A percentile compares a stretch with the other conserved stretches of the same genome.
These are phyloP conservation scores for Cephus rjabovi DNA, from an alignment of 2,888 invertebrate genomes.

Conservation along the genomic window DNA sequence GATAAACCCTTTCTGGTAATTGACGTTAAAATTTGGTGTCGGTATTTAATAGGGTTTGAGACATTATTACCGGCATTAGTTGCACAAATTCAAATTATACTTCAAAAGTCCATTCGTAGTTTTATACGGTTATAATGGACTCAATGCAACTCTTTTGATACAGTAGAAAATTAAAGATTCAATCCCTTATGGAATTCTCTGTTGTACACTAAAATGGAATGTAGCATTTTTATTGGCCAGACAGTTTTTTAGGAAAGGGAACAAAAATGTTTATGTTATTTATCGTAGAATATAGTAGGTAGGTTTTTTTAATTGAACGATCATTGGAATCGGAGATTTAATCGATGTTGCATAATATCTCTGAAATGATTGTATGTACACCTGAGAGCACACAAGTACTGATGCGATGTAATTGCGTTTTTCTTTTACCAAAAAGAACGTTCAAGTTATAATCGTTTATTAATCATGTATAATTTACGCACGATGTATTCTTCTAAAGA, in stretches of 20 bases:
- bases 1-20: background rate
- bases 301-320: conserved; percentile 37
- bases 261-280: conserved; percentile 39
- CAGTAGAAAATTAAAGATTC: conserved; percentile 19
- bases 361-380: conserved; percentile 26
- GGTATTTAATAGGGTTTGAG: background rate
- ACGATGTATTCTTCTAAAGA: background rate
- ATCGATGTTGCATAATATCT: conserved; percentile 21
- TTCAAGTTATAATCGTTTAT: background rate
- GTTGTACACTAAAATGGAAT: conserved; percentile 18
- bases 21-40: background rate
- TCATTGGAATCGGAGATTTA: conserved; percentile 24
- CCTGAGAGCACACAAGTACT: conserved; percentile 12
- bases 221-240: conserved; percentile 34
- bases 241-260: conserved; percentile 33
- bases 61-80: background rate
- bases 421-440: conserved; percentile 12
- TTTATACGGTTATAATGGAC: background rate
- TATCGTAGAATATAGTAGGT: conserved; percentile 35
- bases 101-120: background rate
- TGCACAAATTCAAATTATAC: too few species aligned
- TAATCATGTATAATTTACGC: background rate
- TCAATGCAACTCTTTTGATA: conserved; percentile 17
- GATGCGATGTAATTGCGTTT: conserved; percentile 5
- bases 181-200: background rate